Evolutionary conservation across 2,113 vertebrate species (phyloP), one percentile per base, ranked within the genome.

Genomic region (Heloderma charlesbogerti): DNA sequence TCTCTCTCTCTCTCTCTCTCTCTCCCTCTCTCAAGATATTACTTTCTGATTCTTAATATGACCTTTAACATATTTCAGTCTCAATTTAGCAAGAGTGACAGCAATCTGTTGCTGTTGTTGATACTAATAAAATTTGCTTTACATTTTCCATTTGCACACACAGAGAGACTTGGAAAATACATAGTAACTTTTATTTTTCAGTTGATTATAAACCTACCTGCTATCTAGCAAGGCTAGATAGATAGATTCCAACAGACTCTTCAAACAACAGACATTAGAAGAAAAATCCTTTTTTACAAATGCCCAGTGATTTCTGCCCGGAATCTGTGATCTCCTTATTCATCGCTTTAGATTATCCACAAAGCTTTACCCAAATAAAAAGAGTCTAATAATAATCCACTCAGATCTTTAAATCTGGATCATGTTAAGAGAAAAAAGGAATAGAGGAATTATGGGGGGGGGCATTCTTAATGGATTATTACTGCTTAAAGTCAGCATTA

Each of bases 81-180:
- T 54, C 48, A 79, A 37, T 75, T 75, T 78, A 94, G 72, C 54
- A 87, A 54, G 0, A 93, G 87, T 78, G 94, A 94, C 89, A 92
- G 94, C 90, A 91, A 94, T 43, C 8, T 91, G 72, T 89, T 90
- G 82, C 67, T 88, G 92, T 91, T 95, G 84, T 86, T 94, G 87
- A 83, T 92, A 43, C 22, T 79, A 91, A 57, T 86, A 86, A 82
- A 90, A 74, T 37, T 92, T 94, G 85, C 66, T 45, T 84, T 86
- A 92, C 93, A 54, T 83, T 89, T 81, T 77, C 69, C 83, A 40
- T 71, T 10, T 88, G 77, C 37, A 93, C 91, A 43, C 88, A 78
- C 13, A 54, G 13, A 31, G 92, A 84, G 83, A 67, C 82, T 84
- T 88, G 43, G n/a, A 66, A 54, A 86, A 90, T 92, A 0, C 78